Base-by-base conservation (phyloP, 2,797 vertebrate genomes). In the Xenops minutus region DNA sequence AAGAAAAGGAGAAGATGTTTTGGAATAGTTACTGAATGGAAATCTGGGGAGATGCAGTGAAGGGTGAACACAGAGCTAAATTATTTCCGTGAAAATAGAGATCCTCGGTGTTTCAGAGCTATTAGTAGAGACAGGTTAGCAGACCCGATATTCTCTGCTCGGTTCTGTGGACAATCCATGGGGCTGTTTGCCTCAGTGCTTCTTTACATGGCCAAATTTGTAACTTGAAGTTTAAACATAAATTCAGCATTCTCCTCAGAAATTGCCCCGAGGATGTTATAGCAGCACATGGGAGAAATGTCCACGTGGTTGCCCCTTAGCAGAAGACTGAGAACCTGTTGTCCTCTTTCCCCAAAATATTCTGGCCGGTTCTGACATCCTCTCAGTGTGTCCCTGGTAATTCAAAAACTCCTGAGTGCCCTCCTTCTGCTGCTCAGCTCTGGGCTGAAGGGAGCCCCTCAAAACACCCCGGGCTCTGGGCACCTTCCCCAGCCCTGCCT, bases 381-480 rank as follows among this genome's bases (percentile, higher is more conserved):
- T 58, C n/a, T 36, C 55, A 7, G 9, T 36, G n/a, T 58, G 22
- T 36, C n/a, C 14, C 55, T 34, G n/a, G 15, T 58, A 58, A 58
- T 10, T 22, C n/a, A 32, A 58, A 58, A 24, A 58, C 23, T 56
- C 55, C 55, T 15, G 55, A 34, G 55, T 23, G 21, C 55, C n/a
- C 55, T 56, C 55, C 55, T 34, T 58, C 55, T 56, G 55, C 54
- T 34, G 13, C n/a, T 56, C 54, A 56, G n/a, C 61, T 56, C n/a
- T 34, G 32, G 34, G n/a, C 61, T 56, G 29, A 26, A 64, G 18
- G 34, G 20, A 89, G 4, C 13, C 6, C 49, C 41, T 37, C 10
- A 2, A 32, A 67, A 16, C 46, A 29, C 6, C 9, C 44, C 3
- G 14, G 26, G 37, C 1, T 16, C 3, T 3, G 37, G n/a, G 22